phyloP scores from a whole-genome alignment of 1,140 invertebrate genomes.

The Ladona fulva region DNA sequence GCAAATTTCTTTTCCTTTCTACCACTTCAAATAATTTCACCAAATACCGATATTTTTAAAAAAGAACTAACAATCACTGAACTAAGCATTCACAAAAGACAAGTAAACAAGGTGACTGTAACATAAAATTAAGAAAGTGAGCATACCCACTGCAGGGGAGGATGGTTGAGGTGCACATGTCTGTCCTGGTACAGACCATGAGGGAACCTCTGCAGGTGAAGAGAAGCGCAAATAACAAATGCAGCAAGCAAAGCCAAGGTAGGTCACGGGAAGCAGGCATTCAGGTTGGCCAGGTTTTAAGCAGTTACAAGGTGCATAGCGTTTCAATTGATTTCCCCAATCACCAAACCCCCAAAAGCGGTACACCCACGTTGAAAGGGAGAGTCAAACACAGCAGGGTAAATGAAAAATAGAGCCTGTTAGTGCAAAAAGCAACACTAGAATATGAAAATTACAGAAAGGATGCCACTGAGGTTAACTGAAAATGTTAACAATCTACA shows the following conservation, averaged over 20 bases:
- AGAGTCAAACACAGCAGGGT: not conserved
- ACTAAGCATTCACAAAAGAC: not conserved
- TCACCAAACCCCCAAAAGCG: not conserved
- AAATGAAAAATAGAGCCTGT: not conserved
- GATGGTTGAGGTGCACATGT: not conserved
- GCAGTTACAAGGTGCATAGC: not conserved
- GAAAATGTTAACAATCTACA: too few species aligned
- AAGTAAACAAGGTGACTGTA: not conserved
- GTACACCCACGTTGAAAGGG: not conserved
- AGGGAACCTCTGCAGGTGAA: not conserved
- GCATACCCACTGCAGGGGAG: not conserved
- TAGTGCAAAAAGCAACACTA: too few species aligned
- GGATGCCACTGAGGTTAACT: too few species aligned
- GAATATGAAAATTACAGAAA: too few species aligned
- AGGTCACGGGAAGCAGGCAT: not conserved
- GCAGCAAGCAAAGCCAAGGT: constrained; percentile 1
- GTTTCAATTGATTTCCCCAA: not conserved
- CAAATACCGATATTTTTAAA: too few species aligned
- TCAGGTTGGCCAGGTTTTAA: not conserved
- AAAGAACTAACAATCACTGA: not conserved
- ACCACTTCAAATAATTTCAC: too few species aligned
- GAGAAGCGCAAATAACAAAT: not conserved
- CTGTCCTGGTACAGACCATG: not conserved
- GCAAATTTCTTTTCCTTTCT: too few species aligned
- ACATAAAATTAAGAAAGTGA: not conserved